Evolutionary conservation across 2,888 invertebrate genomes (phyloP).

Genomic region (Drosophila acutilabella): DNA sequence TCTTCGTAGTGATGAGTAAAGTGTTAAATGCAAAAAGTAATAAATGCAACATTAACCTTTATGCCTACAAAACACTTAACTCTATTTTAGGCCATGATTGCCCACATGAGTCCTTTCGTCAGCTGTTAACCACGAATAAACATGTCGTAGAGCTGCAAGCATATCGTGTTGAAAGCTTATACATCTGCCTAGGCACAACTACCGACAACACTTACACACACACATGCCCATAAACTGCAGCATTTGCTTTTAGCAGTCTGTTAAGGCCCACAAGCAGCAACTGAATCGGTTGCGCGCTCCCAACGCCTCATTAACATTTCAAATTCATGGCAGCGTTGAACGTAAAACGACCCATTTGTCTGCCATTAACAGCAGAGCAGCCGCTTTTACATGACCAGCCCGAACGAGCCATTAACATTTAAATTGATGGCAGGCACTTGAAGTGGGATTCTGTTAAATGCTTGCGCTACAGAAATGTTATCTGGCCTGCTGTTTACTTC

Average conservation of each 20-base stretch:
- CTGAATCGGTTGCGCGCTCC: constrained; percentile 32
- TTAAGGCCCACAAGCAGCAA: constrained; percentile 48
- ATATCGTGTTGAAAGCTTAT: constrained; percentile 23
- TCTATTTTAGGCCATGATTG: constrained; percentile 47
- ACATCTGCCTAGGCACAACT: constrained; percentile 17
- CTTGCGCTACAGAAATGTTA: constrained; percentile 49
- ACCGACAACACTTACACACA: neutral
- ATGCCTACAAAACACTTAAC: constrained; percentile 46
- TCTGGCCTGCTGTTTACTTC: constrained; percentile 2
- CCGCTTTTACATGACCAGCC: constrained; percentile 56
- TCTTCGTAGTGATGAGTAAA: constrained; percentile 9
- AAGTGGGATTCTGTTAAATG: constrained; percentile 36
- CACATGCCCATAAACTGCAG: constrained; percentile 64
- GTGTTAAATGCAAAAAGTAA: constrained; percentile 31
- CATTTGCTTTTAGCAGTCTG: constrained; percentile 72
- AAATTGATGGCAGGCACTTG: constrained; percentile 70
- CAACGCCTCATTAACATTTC: constrained; percentile 76
- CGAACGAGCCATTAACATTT: constrained; percentile 74
- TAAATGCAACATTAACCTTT: constrained; percentile 48
- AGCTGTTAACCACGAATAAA: constrained; percentile 53
- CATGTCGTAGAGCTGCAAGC: constrained; percentile 32
- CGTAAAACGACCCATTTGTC: constrained; percentile 72
- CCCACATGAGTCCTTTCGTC: constrained; percentile 36
- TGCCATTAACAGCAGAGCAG: constrained; percentile 68
- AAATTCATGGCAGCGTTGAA: constrained; percentile 71